These are phyloP conservation scores for Drosophila prolongata DNA, from an alignment of 2,888 invertebrate species.

Conservation along the genomic window DNA sequence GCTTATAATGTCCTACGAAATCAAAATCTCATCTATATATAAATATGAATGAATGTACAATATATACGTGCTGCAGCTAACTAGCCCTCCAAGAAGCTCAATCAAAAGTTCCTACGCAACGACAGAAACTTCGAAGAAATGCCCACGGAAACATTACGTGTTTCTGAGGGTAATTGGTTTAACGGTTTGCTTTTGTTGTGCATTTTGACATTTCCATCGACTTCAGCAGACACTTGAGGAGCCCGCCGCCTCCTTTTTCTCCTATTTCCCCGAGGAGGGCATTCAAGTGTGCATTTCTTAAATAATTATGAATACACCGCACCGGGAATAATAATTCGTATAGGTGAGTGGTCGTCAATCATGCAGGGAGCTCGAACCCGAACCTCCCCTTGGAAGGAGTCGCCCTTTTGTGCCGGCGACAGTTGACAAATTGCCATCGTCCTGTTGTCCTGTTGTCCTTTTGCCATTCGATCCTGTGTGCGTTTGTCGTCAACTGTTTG, in stretches of 20 bases:
- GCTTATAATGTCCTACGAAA: constrained; percentile 24
- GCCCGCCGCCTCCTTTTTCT: constrained; percentile 41
- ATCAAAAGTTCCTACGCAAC: constrained; percentile 48
- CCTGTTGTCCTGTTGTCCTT: constrained; percentile 73
- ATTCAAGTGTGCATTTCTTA: constrained; percentile 74
- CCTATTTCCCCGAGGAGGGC: constrained; percentile 9
- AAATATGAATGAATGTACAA: constrained; percentile 17
- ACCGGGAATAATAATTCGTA: constrained; percentile 36
- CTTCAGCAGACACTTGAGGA: constrained; percentile 41
- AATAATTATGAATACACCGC: constrained; percentile 75
- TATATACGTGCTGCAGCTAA: constrained; percentile 20
- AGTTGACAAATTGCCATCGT: constrained; percentile 70
- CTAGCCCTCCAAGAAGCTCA: constrained; percentile 44
- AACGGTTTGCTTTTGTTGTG: constrained; percentile 33
- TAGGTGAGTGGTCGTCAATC: constrained; percentile 67
- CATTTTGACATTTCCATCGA: constrained; percentile 64
- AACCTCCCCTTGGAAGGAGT: constrained; percentile 29
- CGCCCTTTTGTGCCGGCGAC: constrained; percentile 61
- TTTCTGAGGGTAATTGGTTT: constrained; percentile 22
- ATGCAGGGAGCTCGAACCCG: constrained; percentile 50
- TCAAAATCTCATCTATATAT: constrained; percentile 25
- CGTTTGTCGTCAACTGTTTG: constrained; percentile 25
- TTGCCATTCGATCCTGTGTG: constrained; percentile 28
- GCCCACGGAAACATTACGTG: constrained; percentile 1
- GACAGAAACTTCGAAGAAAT: constrained; percentile 20